Percentiles rank a stretch among this genome's conserved stretches.
phyloP scores from a whole-genome alignment of 2,113 vertebrate species.

The Sclerurus mexicanus region DNA sequence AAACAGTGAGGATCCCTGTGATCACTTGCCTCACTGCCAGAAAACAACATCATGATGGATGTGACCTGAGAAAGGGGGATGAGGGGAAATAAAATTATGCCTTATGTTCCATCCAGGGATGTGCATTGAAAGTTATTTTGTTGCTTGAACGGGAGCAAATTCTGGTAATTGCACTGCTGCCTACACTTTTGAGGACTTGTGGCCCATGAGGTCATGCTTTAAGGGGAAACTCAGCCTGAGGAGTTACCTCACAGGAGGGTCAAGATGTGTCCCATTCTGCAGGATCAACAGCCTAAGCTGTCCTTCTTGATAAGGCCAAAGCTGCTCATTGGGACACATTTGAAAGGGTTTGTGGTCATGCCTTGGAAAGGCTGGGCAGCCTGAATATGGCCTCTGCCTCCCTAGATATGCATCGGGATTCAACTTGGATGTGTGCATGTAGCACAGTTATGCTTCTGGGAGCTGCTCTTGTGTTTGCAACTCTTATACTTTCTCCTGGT shows the following conservation, averaged over 20 bases:
- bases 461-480: background rate
- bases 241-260: background rate
- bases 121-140: background rate
- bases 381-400: background rate
- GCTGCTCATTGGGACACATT: background rate
- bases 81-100: slow-evolving; percentile 36
- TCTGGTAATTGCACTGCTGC: background rate
- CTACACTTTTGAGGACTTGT: background rate
- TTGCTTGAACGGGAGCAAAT: background rate
- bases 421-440: background rate
- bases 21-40: background rate
- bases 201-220: background rate
- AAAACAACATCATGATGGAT: fast-evolving
- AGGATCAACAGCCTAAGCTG: background rate
- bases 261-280: background rate
- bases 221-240: background rate
- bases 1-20: fast-evolving
- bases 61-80: background rate
- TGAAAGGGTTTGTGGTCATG: background rate
- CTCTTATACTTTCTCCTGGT: background rate
- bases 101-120: background rate
- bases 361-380: background rate
- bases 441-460: background rate
- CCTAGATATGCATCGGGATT: background rate
- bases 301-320: background rate